A percentile compares a stretch with the other conserved stretches of the same genome.
phyloP scores from a whole-genome alignment of 1,140 invertebrate species.

The Drosophila virilis region DNA sequence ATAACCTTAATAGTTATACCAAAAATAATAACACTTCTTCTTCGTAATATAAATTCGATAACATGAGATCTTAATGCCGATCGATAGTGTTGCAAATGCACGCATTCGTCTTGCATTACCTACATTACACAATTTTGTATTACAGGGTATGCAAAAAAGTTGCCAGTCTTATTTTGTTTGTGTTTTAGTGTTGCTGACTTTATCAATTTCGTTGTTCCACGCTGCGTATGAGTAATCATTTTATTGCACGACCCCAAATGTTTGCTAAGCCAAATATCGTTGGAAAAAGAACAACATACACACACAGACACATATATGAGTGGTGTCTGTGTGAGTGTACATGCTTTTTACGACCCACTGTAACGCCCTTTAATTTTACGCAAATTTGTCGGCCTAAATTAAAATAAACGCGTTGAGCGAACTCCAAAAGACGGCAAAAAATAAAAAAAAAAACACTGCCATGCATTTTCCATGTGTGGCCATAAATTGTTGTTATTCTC shows the following conservation, averaged over 20 bases:
- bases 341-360: slow-evolving; percentile 49
- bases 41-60: no score
- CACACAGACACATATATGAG: slow-evolving; percentile 11
- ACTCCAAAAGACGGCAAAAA: slow-evolving; percentile 36
- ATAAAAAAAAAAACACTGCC: slow-evolving; percentile 18
- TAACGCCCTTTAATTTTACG: slow-evolving; percentile 57
- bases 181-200: slow-evolving; percentile 51
- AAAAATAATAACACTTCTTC: no score
- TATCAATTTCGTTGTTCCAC: slow-evolving; percentile 57
- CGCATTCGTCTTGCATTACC: no score
- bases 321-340: slow-evolving; percentile 2
- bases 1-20: no score
- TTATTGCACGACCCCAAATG: slow-evolving; percentile 67
- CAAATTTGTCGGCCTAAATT: slow-evolving; percentile 69
- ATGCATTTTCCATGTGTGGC: slow-evolving; percentile 34
- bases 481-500: slow-evolving; percentile 56
- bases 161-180: neutral
- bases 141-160: slow-evolving; percentile 20
- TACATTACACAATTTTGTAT: no score
- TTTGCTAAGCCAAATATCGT: slow-evolving; percentile 24
- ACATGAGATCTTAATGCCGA: no score
- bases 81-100: no score
- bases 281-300: neutral
- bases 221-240: slow-evolving; percentile 74
- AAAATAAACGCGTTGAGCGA: slow-evolving; percentile 61